Base-by-base conservation (phyloP, 92 coral and sea anemone species). In the Bergia sp. region DNA sequence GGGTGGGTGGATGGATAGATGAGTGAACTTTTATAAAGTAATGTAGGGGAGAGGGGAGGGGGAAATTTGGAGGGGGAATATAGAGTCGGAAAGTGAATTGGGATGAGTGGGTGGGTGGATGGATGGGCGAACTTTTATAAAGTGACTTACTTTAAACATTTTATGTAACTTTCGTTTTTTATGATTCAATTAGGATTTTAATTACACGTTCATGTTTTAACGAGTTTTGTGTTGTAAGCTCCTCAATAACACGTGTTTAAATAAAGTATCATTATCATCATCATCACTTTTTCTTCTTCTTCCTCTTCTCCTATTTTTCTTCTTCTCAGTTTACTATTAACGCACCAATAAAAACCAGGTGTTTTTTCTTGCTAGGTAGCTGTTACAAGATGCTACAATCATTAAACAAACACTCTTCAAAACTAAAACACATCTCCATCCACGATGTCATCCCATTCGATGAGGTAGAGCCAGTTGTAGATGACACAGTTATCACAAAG, bases 401-500 rank as follows among this genome's bases (percentile, higher is more conserved):
- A 0, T 50, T 90, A 71, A 87, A 90, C 82, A 77, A 89, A 39
- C 77, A 92, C 82, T 81, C 91, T 21, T 47, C 79, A 53, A 61
- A 84, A 36, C 89, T 96, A 38, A 89, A 79, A 73, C 89, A 84
- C 38, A 92, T 96, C 37, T 91, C 94, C 5, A 80, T 96, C 23
- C 96, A 93, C 44, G 99, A 96, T 74, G 95, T 92, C 6, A 89
- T 93, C 41, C 94, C 98, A 4, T 91, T 93, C 58, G 96, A 92
- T 75, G 94, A 92, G 41, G 91, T 90, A 36, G 94, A 94, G 40
- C 94, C 94, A 23, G 86, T 91, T 9, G 93, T 96, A 3, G 91
- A 93, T 42, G 99, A 96, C 81, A 73, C 89, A 20, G 73, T 94
- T 16, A 58, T 96, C 37, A 88, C 87, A 61, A 81, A 87, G 73